Conservation (phyloP, 2,888 invertebrate genomes). For the Junonia oenone region DNA sequence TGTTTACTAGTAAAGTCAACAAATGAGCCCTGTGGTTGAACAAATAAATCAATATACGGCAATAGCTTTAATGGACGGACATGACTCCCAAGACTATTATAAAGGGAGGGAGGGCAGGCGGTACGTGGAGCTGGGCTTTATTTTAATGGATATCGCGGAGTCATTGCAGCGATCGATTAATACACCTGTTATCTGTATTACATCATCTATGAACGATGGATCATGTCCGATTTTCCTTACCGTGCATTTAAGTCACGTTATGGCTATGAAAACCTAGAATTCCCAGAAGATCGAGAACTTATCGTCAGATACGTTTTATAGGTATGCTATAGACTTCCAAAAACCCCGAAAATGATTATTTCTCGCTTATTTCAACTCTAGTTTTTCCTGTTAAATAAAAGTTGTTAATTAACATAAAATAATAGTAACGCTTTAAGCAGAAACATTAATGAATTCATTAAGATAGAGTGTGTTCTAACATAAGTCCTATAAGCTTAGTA, state of each 20-base stretch:
- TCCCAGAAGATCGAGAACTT: not conserved
- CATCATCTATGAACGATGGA: not conserved
- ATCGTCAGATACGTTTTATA: too few species aligned
- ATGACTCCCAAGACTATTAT: constrained; percentile 2
- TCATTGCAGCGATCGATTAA: constrained; percentile 17
- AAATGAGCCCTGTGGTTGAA: not conserved
- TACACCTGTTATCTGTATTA: not conserved
- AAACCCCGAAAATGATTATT: too few species aligned
- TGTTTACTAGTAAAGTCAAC: constrained; percentile 1
- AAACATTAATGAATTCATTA: not conserved
- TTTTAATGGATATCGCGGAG: constrained; percentile 13
- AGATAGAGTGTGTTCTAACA: not conserved
- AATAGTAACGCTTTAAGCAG: too few species aligned
- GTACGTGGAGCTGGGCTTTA: constrained; percentile 2
- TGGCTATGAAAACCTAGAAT: not conserved
- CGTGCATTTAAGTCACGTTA: not conserved
- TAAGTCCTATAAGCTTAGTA: not conserved
- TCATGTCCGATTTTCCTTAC: not conserved
- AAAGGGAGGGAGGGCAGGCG: not conserved
- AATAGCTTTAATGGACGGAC: constrained; percentile 10
- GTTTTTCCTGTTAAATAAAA: too few species aligned
- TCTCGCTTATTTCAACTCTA: too few species aligned
- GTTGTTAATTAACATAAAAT: too few species aligned
- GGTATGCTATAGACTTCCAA: too few species aligned
- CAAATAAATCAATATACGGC: constrained; percentile 8